A percentile compares a stretch with the other conserved stretches of the same genome.
phyloP scores from a whole-genome alignment of 2,113 vertebrate species.

The Lepus timidus region DNA sequence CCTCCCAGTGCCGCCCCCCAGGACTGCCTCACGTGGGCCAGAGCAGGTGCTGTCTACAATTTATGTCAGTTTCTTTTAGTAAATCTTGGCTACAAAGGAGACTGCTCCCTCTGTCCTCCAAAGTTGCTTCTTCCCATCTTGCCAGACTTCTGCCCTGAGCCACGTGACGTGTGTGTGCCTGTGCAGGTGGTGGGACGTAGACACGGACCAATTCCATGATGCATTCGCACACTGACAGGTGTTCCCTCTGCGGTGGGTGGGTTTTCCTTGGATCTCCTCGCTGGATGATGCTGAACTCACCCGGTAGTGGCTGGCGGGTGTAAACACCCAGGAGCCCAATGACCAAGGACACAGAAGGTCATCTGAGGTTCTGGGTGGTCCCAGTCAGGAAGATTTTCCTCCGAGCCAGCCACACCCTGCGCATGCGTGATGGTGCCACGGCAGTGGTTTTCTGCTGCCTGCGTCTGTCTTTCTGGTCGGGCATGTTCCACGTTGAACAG shows the following conservation, averaged over 20 bases:
- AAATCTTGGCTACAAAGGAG: background rate
- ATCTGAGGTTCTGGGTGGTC: background rate
- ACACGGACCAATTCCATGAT: too few species aligned
- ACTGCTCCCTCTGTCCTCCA: background rate
- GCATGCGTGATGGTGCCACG: accelerated
- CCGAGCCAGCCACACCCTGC: accelerated
- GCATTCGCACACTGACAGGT: too few species aligned
- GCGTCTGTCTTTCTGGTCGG: background rate
- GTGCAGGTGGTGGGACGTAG: too few species aligned
- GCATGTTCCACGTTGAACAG: background rate
- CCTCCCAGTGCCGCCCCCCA: background rate
- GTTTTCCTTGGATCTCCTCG: background rate
- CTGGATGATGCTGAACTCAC: too few species aligned
- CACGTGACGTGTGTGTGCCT: accelerated
- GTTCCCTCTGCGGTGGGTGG: background rate
- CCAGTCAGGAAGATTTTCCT: too few species aligned
- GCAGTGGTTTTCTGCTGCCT: background rate
- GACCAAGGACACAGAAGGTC: background rate
- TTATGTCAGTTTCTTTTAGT: background rate
- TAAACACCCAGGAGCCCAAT: background rate
- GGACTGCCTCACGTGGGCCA: background rate
- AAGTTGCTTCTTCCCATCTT: background rate
- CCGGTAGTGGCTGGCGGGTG: too few species aligned
- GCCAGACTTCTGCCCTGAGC: too few species aligned
- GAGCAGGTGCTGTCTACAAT: background rate